Evolutionary conservation across 2,888 invertebrate genomes (phyloP).

Genomic region (Shargacucullia verbasci): DNA sequence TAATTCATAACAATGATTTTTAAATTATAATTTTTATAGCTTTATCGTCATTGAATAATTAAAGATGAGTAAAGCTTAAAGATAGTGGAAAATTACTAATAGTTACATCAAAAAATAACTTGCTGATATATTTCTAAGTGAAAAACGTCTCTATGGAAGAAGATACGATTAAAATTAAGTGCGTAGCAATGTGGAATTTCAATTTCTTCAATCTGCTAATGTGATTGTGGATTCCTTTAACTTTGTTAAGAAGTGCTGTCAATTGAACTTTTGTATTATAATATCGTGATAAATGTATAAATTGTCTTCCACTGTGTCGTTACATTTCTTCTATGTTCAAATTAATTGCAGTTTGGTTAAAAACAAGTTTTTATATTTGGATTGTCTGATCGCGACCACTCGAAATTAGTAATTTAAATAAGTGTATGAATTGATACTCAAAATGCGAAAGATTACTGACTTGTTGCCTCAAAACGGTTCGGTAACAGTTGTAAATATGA

Average conservation of each 20-base stretch:
- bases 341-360: slow-evolving; percentile 9
- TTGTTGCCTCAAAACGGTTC: slow-evolving; percentile 1
- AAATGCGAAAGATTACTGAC: slow-evolving; percentile 13
- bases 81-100: no score
- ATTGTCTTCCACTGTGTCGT: slow-evolving; percentile 48
- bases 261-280: slow-evolving; percentile 31
- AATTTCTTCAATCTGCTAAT: not conserved
- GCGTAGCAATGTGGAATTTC: no score
- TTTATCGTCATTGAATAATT: no score
- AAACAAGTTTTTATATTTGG: no score
- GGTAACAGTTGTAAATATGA: not conserved
- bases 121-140: no score
- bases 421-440: no score
- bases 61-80: no score
- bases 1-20: not conserved
- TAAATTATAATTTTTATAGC: no score
- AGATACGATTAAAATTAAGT: not conserved
- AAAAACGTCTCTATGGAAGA: not conserved
- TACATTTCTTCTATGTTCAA: slow-evolving; percentile 18
- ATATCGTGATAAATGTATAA: slow-evolving; percentile 38
- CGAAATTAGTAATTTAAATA: not conserved
- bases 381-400: no score
- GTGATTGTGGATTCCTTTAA: slow-evolving; percentile 11
- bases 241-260: slow-evolving; percentile 27
- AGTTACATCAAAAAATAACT: no score